Percentiles rank a stretch among this genome's conserved stretches.
Evolutionary conservation across 2,888 invertebrate genomes (phyloP).

Genomic region (Notodonta dromedarius): DNA sequence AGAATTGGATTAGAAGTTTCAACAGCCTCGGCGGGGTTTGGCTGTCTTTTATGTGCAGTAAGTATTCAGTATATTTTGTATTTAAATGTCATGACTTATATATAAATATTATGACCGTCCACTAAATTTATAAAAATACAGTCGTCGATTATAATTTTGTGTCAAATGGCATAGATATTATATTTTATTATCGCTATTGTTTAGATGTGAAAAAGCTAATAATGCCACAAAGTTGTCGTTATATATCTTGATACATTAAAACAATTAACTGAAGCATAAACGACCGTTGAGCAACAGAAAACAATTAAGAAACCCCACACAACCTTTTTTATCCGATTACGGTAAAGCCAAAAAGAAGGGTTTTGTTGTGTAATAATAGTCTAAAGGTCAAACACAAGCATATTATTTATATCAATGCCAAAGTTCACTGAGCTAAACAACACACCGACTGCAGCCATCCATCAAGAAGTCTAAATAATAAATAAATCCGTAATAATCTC

Average conservation of each 20-base stretch:
- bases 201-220: conserved; percentile 28
- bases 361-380: conserved; percentile 28
- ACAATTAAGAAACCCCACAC: conserved; percentile 13
- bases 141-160: too few species aligned
- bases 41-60: not conserved
- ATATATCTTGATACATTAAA: conserved; percentile 16
- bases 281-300: conserved; percentile 31
- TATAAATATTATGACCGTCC: not conserved
- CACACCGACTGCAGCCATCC: conserved; percentile 47
- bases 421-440: conserved; percentile 37
- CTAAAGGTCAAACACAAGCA: conserved; percentile 41
- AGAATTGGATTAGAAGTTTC: conserved; percentile 59
- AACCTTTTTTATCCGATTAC: not conserved
- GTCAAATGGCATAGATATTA: too few species aligned
- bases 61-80: not conserved
- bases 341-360: too few species aligned
- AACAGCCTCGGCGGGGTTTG: conserved; percentile 30
- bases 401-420: conserved; percentile 30
- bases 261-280: conserved; percentile 38
- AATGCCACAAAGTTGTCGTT: conserved; percentile 7
- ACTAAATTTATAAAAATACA: not conserved
- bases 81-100: not conserved
- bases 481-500: conserved; percentile 76
- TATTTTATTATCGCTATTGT: too few species aligned
- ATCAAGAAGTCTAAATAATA: conserved; percentile 73